phyloP scores from a whole-genome alignment of 2,888 invertebrate species.

The Watsonalla binaria region DNA sequence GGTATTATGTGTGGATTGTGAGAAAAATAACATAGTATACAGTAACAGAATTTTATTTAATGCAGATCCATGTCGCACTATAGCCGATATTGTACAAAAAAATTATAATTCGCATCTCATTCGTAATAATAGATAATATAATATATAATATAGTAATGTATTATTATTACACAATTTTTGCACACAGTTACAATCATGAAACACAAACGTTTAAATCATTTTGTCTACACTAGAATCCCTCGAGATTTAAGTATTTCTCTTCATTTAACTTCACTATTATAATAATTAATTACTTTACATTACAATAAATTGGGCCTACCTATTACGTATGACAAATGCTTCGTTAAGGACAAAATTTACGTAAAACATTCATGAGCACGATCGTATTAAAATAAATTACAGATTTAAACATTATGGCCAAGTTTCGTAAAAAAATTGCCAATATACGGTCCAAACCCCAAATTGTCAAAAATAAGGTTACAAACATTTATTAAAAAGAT shows the following conservation, averaged over 20 bases:
- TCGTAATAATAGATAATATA: conserved; percentile 51
- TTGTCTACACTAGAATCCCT: conserved; percentile 64
- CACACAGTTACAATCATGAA: conserved; percentile 74
- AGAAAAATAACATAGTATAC: conserved; percentile 51
- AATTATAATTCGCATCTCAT: conserved; percentile 68
- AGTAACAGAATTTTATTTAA: conserved; percentile 79
- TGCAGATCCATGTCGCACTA: conserved; percentile 74
- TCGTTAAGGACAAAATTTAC: conserved; percentile 65
- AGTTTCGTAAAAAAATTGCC: not conserved
- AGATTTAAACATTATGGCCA: conserved; percentile 31
- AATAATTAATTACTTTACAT: conserved; percentile 69
- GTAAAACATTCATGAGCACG: conserved; percentile 70
- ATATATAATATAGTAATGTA: conserved; percentile 42
- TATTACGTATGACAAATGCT: conserved; percentile 76
- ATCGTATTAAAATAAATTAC: conserved; percentile 62
- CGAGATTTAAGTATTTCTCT: conserved; percentile 69
- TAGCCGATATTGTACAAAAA: conserved; percentile 78
- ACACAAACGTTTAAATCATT: conserved; percentile 72
- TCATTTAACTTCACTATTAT: conserved; percentile 56
- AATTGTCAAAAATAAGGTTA: not conserved
- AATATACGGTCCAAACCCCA: too few relatives aligned
- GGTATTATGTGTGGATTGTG: not conserved
- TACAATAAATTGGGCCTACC: conserved; percentile 77
- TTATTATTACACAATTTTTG: conserved; percentile 68
- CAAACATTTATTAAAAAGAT: too few relatives aligned